Evolutionary conservation across 1,140 invertebrate species (phyloP).

Genomic region (Colletes gigas): DNA sequence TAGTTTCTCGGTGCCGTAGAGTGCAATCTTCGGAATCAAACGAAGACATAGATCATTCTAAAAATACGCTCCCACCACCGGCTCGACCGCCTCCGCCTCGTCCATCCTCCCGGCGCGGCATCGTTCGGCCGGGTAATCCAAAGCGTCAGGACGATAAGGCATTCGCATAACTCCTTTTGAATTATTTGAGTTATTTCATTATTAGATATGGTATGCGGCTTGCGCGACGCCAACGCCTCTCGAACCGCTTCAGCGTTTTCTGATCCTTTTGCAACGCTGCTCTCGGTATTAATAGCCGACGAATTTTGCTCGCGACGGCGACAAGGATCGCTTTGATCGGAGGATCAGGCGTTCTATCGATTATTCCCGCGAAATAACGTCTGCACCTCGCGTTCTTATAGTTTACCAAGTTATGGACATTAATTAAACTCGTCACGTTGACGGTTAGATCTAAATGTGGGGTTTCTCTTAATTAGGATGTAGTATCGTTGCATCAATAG

Average conservation of each 20-base stretch:
- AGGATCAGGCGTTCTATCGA: neutral
- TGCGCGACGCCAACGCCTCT: constrained; percentile 33
- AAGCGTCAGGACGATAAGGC: constrained; percentile 76
- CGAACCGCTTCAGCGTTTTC: constrained; percentile 25
- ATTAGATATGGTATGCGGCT: constrained; percentile 78
- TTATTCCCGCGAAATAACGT: neutral
- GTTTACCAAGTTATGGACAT: too few relatives aligned
- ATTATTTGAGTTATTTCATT: constrained; percentile 80
- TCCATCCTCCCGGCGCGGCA: constrained; percentile 42
- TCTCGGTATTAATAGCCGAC: constrained; percentile 31
- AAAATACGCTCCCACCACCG: constrained; percentile 67
- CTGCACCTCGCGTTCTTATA: too few relatives aligned
- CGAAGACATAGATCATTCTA: constrained; percentile 73
- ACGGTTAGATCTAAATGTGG: too few relatives aligned
- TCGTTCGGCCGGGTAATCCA: constrained; percentile 68
- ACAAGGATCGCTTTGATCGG: constrained; percentile 31
- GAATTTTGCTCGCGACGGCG: neutral
- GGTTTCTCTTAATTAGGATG: too few relatives aligned
- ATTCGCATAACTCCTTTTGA: constrained; percentile 77
- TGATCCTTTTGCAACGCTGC: constrained; percentile 38
- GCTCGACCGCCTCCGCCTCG: constrained; percentile 41
- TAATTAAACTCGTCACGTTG: too few relatives aligned
- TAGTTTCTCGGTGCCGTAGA: constrained; percentile 35
- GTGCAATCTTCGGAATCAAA: constrained; percentile 74
- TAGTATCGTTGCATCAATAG: too few relatives aligned